These are phyloP conservation scores for Tauraco erythrolophus DNA, from an alignment of 2,113 vertebrate genomes.

Conservation along the genomic window DNA sequence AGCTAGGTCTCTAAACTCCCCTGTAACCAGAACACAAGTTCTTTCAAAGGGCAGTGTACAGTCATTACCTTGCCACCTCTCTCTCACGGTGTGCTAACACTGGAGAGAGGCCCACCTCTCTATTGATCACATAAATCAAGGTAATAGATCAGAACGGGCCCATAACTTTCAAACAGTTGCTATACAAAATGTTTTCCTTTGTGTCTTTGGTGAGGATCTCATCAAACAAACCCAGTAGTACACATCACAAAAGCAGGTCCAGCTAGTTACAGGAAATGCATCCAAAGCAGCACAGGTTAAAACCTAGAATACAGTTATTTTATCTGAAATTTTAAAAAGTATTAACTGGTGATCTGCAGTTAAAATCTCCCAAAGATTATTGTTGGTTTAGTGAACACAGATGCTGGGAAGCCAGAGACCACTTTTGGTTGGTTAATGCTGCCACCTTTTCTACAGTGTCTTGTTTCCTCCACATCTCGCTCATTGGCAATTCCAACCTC, in stretches of 20 bases:
- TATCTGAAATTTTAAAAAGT: not conserved
- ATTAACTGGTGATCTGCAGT: not conserved
- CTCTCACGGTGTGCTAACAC: not conserved
- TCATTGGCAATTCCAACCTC: not conserved
- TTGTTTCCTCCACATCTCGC: not conserved
- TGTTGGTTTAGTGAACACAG: not conserved
- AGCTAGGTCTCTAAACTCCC: not conserved
- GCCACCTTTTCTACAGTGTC: not conserved
- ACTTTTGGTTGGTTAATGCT: not conserved
- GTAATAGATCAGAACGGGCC: fast-evolving
- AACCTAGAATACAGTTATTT: not conserved
- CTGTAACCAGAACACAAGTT: not conserved
- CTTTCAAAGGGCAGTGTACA: not conserved
- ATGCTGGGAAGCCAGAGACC: not conserved
- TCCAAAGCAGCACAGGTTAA: not conserved
- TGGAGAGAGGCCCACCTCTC: not conserved
- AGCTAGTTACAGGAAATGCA: not conserved
- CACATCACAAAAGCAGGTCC: not conserved
- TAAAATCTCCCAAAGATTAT: not conserved
- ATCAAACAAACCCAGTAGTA: not conserved
- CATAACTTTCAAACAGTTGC: not conserved
- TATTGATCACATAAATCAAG: not conserved
- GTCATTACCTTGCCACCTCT: not conserved
- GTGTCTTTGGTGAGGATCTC: not conserved
- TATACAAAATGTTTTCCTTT: not conserved